Percentiles rank a stretch among this genome's conserved stretches.
Conservation (phyloP, 2,797 vertebrate species). For the Phrynocephalus forsythii region DNA sequence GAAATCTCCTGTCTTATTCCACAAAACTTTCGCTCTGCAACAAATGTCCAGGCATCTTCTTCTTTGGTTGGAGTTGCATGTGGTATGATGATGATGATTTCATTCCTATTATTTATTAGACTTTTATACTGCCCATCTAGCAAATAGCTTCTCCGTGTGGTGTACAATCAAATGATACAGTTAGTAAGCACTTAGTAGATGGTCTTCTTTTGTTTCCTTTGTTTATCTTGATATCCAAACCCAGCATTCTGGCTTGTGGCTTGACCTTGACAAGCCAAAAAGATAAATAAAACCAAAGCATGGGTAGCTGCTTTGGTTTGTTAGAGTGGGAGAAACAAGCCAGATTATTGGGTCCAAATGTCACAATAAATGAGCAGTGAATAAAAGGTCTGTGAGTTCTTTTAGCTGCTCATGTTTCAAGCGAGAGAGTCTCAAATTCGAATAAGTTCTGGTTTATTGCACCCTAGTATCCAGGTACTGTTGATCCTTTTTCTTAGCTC, state of each 20-base stretch:
- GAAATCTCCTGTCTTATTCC: neutral
- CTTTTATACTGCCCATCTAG: too few species aligned
- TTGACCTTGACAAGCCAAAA: neutral
- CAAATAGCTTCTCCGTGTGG: too few species aligned
- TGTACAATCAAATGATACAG: too few species aligned
- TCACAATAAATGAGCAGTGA: neutral
- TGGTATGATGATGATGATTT: too few species aligned
- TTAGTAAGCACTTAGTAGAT: too few species aligned
- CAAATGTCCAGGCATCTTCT: neutral
- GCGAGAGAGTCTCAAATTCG: neutral
- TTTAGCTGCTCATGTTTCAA: neutral
- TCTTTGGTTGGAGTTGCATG: too few species aligned
- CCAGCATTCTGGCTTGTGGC: neutral
- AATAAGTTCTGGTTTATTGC: neutral
- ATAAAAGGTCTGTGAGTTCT: too few species aligned
- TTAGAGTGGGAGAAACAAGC: too few species aligned
- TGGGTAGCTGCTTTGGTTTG: too few species aligned
- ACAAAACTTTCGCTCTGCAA: neutral
- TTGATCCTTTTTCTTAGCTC: neutral
- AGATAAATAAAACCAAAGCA: neutral
- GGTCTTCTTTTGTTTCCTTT: too few species aligned
- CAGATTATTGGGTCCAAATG: neutral
- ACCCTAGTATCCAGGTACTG: neutral
- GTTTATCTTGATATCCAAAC: neutral
- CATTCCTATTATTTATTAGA: too few species aligned